Base-by-base conservation (phyloP, 2,113 vertebrate genomes). In the Petromus typicus region DNA sequence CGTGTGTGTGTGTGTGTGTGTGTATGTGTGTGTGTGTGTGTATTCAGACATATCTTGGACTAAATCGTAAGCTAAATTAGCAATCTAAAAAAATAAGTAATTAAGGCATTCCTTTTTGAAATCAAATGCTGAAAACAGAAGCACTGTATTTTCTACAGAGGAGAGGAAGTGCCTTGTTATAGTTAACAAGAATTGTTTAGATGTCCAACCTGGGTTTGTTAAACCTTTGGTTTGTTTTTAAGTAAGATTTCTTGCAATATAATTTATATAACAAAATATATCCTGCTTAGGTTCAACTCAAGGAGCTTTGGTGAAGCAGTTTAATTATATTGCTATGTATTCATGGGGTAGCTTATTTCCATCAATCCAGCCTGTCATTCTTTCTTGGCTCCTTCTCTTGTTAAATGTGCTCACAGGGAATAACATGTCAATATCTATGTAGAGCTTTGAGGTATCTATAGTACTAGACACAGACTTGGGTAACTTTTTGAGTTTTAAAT, bases 171-270 rank as follows among this genome's bases (percentile, higher is more conserved):
- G 71, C 27, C 61, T 10, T 91, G 43, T 69, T 43, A 86, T 0
- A 17, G 56, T 61, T 93, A 95, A 86, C 9, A 11, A 10, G 2
- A 59, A 90, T 89, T 59, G 86, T 69, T 96, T 90, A 92, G 76
- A 64, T 66, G 23, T 61, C 30, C 18, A 78, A 79, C 51, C 4
- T 78, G 54, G 8, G n/a, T 89, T 85, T 71, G 67, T 73, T 25
- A 57, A 84, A 54, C 18, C 83, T 61, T 79, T 61, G 71, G 34
- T 69, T 85, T 54, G 48, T 64, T 78, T 93, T 86, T 76, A 91
- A 43, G 34, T 56, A 79, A 48, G 6, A 16, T 59, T 81, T 69
- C 71, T 17, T 61, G 37, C 86, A 40, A 30, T 89, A 64, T 32
- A 32, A n/a, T 37, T 86, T 67, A 61, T 12, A 71, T 0, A n/a